Evolutionary conservation across 2,113 vertebrate species (phyloP), one percentile per base, ranked within the genome.

Genomic region (Callipepla californica): DNA sequence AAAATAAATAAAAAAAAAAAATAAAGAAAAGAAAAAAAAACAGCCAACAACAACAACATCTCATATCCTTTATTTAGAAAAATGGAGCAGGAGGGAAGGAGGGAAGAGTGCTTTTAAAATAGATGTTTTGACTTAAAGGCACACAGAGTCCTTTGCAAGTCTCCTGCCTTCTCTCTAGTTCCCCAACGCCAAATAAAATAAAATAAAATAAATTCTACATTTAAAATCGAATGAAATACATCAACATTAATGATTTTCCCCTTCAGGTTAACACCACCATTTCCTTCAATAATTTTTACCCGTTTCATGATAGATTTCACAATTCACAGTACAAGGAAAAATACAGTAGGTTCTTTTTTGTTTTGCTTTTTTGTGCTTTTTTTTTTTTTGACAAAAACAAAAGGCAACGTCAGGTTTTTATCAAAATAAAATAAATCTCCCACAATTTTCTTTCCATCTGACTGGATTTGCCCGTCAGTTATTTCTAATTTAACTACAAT

Each of bases 161-260:
- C n/a, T 82, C 68, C 47, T 79, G 92, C 38, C 26, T 96, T 93
- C 80, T 92, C 85, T 44, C 80, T 86, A 48, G 80, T 62, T 92
- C 53, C 50, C 58, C 59, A 30, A 48, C 0, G 5, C 42, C 89
- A 92, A 93, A 95, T 88, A 83, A 79, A 80, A 94, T 65, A 90
- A 91, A 97, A 97, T 80, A 89, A 91, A 97, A 97, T 80, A 97
- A 96, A 92, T 94, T 96, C 90, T 97, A 95, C 85, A 76, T 96
- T 97, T 97, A 97, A 96, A 98, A 98, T 94, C 95, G 96, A 97
- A 96, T 95, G 97, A 97, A 97, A 97, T 97, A 96, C 89, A 98
- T 97, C 97, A 97, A 94, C 96, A 97, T 97, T 97, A 97, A 97
- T 96, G 96, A 97, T 97, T 97, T 97, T 95, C 79, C 96, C 98